phyloP scores from a whole-genome alignment of 2,113 vertebrate species.

The Actenoides hombroni region DNA sequence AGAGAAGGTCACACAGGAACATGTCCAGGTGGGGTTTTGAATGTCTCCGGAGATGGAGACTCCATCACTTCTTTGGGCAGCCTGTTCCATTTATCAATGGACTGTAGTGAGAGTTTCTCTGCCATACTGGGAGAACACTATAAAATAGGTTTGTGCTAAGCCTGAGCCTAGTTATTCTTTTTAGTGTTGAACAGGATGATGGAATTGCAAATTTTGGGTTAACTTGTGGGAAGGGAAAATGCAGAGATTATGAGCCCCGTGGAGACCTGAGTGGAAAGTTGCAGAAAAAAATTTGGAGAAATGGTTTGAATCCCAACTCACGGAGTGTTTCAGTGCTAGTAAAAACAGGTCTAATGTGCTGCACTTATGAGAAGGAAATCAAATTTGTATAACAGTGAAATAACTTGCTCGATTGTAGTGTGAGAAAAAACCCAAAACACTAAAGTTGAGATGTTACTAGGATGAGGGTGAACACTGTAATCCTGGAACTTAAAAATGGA shows the following conservation, averaged over 20 bases:
- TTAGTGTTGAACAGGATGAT: background rate
- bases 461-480: background rate
- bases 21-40: too few relatives aligned
- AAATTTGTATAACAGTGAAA: background rate
- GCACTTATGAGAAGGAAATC: background rate
- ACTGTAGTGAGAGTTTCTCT: background rate
- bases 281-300: background rate
- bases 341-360: background rate
- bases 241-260: background rate
- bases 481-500: background rate
- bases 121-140: background rate
- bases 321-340: background rate
- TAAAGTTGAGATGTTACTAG: background rate
- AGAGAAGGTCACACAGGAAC: too few relatives aligned
- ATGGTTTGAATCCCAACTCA: background rate
- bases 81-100: background rate
- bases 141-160: background rate
- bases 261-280: background rate
- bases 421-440: background rate
- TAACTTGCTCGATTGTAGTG: background rate
- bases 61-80: too few relatives aligned
- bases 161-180: background rate
- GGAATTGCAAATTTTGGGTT: background rate
- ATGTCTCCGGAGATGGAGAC: too few relatives aligned
- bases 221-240: background rate